Conservation (phyloP, 2,888 invertebrate genomes). For the Erpobdella octoculata region DNA sequence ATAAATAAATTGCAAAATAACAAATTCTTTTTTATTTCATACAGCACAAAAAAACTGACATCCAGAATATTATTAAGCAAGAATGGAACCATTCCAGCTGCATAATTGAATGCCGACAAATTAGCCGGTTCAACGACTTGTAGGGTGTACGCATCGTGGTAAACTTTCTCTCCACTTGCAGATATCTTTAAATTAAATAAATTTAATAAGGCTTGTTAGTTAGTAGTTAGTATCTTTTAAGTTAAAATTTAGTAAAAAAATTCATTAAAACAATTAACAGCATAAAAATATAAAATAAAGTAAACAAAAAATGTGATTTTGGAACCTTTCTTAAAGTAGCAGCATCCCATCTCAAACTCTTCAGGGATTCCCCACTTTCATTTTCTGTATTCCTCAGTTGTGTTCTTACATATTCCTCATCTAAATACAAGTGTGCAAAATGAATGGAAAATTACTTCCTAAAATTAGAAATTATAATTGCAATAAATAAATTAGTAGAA, state of each 20-base stretch:
- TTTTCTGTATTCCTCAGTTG: conserved; percentile 42
- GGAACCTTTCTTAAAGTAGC: conserved; percentile 49
- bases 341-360: conserved; percentile 48
- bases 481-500: background rate
- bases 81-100: conserved; percentile 51
- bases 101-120: conserved; percentile 47
- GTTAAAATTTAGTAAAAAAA: no score
- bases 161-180: conserved; percentile 42
- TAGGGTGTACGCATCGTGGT: conserved; percentile 50
- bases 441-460: background rate
- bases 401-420: conserved; percentile 49
- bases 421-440: conserved; percentile 38
- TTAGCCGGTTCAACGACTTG: conserved; percentile 45
- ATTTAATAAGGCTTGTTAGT: no score
- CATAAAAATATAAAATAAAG: no score
- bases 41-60: conserved; percentile 39
- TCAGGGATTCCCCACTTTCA: conserved; percentile 38
- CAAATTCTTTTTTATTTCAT: no score
- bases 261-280: no score
- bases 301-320: no score
- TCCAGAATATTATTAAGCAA: conserved; percentile 49
- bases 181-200: conserved; percentile 44
- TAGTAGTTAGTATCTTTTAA: no score
- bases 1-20: background rate
- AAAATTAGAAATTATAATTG: background rate